Evolutionary conservation across 2,797 vertebrate species (phyloP).

Genomic region (Manis pentadactyla): DNA sequence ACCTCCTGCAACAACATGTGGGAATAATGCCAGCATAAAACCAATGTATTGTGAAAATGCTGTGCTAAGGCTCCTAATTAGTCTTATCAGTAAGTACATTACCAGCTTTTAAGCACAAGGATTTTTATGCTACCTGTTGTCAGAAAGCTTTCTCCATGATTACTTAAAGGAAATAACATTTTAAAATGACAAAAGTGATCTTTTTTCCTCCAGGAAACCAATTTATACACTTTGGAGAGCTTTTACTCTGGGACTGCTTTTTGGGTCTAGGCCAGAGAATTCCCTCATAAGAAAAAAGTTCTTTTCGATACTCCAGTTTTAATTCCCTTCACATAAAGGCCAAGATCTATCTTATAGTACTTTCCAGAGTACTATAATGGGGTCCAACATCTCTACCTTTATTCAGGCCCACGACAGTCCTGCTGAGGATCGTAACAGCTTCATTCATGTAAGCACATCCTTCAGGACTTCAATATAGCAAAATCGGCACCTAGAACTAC

Average conservation of each 20-base stretch:
- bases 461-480: constrained; percentile 3
- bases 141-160: constrained; percentile 66
- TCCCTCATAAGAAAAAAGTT: not conserved
- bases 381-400: not conserved
- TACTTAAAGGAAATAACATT: constrained; percentile 70
- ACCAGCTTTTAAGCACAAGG: not conserved
- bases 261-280: not conserved
- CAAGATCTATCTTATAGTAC: not conserved
- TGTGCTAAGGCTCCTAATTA: not conserved
- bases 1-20: too few species aligned
- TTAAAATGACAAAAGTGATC: not conserved
- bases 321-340: not conserved
- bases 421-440: not conserved
- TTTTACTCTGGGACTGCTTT: constrained; percentile 19
- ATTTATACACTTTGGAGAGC: not conserved
- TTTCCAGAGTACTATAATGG: not conserved
- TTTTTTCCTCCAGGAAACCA: constrained; percentile 58
- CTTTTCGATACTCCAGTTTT: constrained; percentile 51
- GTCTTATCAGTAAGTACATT: constrained; percentile 8
- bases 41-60: constrained; percentile 13
- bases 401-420: constrained; percentile 48
- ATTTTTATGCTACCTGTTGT: constrained; percentile 56
- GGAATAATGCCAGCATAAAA: not conserved
- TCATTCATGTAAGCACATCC: constrained; percentile 57
- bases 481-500: constrained; percentile 79